Conservation (phyloP, 2,888 invertebrate genomes). For the Xestia rhomboidea region DNA sequence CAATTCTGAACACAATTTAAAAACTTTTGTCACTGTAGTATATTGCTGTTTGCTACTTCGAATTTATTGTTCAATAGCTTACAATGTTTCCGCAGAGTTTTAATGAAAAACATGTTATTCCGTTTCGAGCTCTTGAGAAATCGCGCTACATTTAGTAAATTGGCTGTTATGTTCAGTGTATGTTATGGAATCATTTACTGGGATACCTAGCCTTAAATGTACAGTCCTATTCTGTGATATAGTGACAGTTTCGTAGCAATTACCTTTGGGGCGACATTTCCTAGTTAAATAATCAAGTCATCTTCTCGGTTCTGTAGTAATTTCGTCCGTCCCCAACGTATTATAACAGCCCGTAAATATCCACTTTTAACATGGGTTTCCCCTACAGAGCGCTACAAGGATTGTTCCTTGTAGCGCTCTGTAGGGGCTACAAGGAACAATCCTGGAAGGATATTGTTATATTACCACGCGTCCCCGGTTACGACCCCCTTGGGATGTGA, state of each 20-base stretch:
- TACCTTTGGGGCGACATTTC: conserved; percentile 10
- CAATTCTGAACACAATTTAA: conserved; percentile 44
- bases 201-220: neutral
- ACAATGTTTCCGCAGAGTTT: conserved; percentile 50
- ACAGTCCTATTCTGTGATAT: neutral
- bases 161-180: conserved; percentile 36
- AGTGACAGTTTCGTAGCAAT: conserved; percentile 17
- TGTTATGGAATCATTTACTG: conserved; percentile 7
- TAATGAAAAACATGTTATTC: conserved; percentile 50
- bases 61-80: conserved; percentile 41
- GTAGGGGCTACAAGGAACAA: conserved; percentile 58
- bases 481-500: conserved; percentile 51
- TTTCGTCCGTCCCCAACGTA: conserved; percentile 45
- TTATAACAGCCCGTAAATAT: conserved; percentile 59
- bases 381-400: conserved; percentile 55
- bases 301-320: conserved; percentile 20
- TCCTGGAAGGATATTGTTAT: conserved; percentile 57
- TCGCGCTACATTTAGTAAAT: conserved; percentile 40
- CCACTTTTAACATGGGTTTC: conserved; percentile 59
- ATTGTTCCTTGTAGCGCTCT: no score
- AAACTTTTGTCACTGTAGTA: conserved; percentile 45
- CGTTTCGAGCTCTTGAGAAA: conserved; percentile 40
- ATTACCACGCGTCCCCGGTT: conserved; percentile 46
- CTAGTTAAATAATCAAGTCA: conserved; percentile 20
- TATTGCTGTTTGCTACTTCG: conserved; percentile 32